Evolutionary conservation across 2,113 vertebrate species (phyloP), one percentile per base, ranked within the genome.

Genomic region (Ameiurus melas): DNA sequence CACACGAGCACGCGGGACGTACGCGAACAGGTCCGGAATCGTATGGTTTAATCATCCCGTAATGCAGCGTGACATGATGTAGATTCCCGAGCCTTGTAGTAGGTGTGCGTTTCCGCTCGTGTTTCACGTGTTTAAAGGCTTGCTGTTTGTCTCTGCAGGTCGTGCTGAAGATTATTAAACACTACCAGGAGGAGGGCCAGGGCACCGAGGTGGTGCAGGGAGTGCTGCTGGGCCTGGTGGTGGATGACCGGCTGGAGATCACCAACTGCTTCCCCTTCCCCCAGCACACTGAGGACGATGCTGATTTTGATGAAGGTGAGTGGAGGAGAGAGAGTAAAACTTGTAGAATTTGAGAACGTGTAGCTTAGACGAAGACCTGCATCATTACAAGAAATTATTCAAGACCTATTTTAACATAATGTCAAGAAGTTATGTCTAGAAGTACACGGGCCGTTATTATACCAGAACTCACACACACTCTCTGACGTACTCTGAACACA

Each of bases 211-310:
- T 99, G 89, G 98, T 99, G 55, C 98, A 99, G 90, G 98, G 98
- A 1, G 98, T 99, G 71, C 95, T 99, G 87, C 95, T 99, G 90
- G 98, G 98, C 86, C 95, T 99, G 88, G 98, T 99, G 77, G 98
- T 99, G 0, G 98, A 99, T 22, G 98, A 99, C 93, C 95, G 97
- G 7, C 97, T 99, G 91, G 98, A 99, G 95, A 99, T 99, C 92
- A 99, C 98, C 85, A 99, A 99, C 93, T 99, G 98, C 92, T 99
- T 99, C 92, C 98, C 98, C 17, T 99, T 99, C 90, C 98, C 98
- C 16, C 98, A 99, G 90, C 98, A 99, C 93, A 99, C 98, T 0
- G 98, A 99, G 91, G 98, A 99, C 4, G 98, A 99, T 86, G 97
- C 97, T 0, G 98, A 99, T 87, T 99, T 99, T 66, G 98, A 99